Conservation (phyloP, 2,888 invertebrate genomes). For the Latrodectus hesperus region DNA sequence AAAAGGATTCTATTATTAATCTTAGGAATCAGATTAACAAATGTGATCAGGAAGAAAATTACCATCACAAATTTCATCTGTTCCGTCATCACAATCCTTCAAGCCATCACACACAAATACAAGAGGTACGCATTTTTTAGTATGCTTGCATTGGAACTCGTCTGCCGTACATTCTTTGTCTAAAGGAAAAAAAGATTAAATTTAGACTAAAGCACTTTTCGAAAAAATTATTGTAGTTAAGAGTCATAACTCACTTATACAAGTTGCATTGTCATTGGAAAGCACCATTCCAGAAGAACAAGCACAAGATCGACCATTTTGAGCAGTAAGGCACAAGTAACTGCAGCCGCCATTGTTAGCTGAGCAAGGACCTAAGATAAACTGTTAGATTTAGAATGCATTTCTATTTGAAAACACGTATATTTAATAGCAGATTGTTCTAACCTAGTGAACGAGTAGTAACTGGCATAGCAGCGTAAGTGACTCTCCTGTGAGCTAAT, state of each 20-base stretch:
- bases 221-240: too few species aligned
- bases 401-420: not conserved
- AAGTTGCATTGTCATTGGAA: constrained; percentile 33
- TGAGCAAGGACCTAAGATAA: constrained; percentile 6
- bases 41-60: not conserved
- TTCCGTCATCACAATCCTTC: constrained; percentile 89
- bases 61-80: constrained; percentile 81
- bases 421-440: not conserved
- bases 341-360: constrained; percentile 81
- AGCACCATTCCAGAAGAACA: constrained; percentile 40
- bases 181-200: not conserved
- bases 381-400: not conserved
- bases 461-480: constrained; percentile 9
- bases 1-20: not conserved
- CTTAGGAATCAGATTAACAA: not conserved
- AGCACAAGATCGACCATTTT: constrained; percentile 27
- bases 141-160: constrained; percentile 74
- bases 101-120: constrained; percentile 90
- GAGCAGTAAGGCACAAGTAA: constrained; percentile 80
- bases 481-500: constrained; percentile 38
- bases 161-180: constrained; percentile 72
- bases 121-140: constrained; percentile 70
- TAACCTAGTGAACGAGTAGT: constrained; percentile 3
- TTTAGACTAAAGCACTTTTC: not conserved
- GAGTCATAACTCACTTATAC: constrained; percentile 29